Conservation (phyloP, 2,797 vertebrate genomes). For the Enteromius thamalakanensis region DNA sequence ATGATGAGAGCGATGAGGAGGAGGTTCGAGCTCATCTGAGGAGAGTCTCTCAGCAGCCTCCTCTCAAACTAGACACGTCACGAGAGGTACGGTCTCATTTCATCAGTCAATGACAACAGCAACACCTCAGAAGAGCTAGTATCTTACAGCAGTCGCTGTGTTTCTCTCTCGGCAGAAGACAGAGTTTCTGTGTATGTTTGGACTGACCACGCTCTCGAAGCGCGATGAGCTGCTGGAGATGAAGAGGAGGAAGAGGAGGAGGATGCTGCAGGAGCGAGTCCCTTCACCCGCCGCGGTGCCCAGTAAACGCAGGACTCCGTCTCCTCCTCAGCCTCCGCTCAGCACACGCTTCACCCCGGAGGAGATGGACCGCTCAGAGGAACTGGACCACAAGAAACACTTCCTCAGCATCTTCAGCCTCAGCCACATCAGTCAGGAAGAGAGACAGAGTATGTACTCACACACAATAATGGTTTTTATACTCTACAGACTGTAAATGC, state of each 20-base stretch:
- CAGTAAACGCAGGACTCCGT: slow-evolving; percentile 83
- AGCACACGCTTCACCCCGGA: slow-evolving; percentile 93
- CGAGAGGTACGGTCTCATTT: slow-evolving; percentile 80
- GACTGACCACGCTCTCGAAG: slow-evolving; percentile 88
- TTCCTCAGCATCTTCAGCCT: slow-evolving; percentile 96
- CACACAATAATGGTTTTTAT: neutral
- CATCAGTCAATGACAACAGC: neutral
- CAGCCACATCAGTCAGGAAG: slow-evolving; percentile 89
- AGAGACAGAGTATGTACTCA: slow-evolving; percentile 83
- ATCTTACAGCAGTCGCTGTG: slow-evolving; percentile 32
- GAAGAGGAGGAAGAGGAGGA: slow-evolving; percentile 90
- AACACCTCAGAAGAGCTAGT: neutral
- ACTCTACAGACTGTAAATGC: too few species aligned
- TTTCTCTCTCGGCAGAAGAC: slow-evolving; percentile 86
- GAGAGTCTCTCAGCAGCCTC: slow-evolving; percentile 91
- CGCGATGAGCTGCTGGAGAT: slow-evolving; percentile 89
- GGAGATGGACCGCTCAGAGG: slow-evolving; percentile 92
- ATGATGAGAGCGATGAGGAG: slow-evolving; percentile 95
- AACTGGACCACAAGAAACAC: slow-evolving; percentile 94
- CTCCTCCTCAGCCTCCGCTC: slow-evolving; percentile 75
- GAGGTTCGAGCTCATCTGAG: slow-evolving; percentile 94
- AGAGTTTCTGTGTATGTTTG: slow-evolving; percentile 90
- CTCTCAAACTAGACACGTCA: slow-evolving; percentile 93
- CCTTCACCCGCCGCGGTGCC: slow-evolving; percentile 84
- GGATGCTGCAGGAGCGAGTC: slow-evolving; percentile 91